Evolutionary conservation across 30 jellyfish, hydroid and myxozoan species (phyloP), one percentile per base, ranked within the genome.

Genomic region (Hydractinia echinata): DNA sequence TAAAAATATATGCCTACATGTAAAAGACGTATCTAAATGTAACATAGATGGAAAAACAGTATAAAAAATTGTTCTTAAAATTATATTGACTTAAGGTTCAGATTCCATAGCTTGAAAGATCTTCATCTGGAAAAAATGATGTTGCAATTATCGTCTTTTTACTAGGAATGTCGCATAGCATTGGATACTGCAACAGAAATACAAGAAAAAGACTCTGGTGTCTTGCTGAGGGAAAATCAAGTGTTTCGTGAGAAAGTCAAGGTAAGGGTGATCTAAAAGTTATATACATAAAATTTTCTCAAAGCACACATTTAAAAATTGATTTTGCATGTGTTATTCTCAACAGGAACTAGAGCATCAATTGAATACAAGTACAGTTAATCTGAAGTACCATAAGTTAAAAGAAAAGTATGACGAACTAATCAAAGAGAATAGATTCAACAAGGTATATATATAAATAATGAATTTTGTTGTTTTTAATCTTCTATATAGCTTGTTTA

Each of bases 111-210:
- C 44, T 30, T 30, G 44, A 30, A 30, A 0, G 44, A 30, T 30
- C 44, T 30, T 30, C 44, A 30, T 30, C 52, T 11, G 39, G 2
- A 14, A 11, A 14, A 68, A 19, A 21, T n/a, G n/a, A 5, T 72
- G 48, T 72, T 53, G 52, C 55, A 72, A 72, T 18, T 30, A 0
- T 66, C 48, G 0, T 0, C 60, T 55, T 79, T 3, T 51, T 79
- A 13, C 1, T 73, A 89, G 96, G 77, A 89, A 79, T 49, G 77
- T 66, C 79, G 73, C 39, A 87, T 76, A 10, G 96, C 96, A n/a
- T 72, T 89, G 56, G 88, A 89, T 76, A 55, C 67, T 9, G 85
- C 91, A 16, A 83, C 89, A 5, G 95, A 81, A 69, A 91, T 81
- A 4, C 95, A 89, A 16, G 95, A 89, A 71, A 84, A 84, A 79